A percentile compares a stretch with the other conserved stretches of the same genome.
Evolutionary conservation across 2,797 vertebrate genomes (phyloP).

Genomic region (Cossypha heuglini): DNA sequence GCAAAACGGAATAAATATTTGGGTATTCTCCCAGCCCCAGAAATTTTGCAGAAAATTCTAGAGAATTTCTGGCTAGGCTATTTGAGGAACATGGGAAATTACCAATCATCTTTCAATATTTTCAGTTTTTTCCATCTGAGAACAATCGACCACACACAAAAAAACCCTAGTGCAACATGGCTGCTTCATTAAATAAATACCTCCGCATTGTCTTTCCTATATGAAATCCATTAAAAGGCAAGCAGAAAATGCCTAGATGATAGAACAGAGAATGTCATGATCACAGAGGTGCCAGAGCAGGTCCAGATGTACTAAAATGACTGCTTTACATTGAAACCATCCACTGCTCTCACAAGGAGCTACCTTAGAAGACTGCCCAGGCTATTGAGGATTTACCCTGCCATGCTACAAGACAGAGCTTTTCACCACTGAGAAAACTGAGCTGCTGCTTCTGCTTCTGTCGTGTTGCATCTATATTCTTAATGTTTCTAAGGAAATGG

Average conservation of each 20-base stretch:
- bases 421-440: neutral
- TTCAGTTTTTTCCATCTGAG: neutral
- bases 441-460: neutral
- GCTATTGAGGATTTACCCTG: neutral
- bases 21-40: neutral
- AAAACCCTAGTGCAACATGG: neutral
- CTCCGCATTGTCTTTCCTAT: neutral
- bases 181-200: neutral
- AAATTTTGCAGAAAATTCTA: conserved; percentile 8
- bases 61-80: neutral
- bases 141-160: neutral
- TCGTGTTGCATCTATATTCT: neutral
- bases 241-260: neutral
- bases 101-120: neutral
- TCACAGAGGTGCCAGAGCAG: neutral
- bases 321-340: neutral
- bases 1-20: neutral
- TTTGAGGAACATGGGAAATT: conserved; percentile 15
- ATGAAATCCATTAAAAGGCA: neutral
- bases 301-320: neutral
- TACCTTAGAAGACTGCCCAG: neutral
- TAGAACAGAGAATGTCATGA: neutral
- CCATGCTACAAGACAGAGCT: neutral
- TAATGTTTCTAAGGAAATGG: neutral
- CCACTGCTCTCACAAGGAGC: neutral